Evolutionary conservation across 2,888 invertebrate genomes (phyloP).

Genomic region (Hanleya hanleyi): DNA sequence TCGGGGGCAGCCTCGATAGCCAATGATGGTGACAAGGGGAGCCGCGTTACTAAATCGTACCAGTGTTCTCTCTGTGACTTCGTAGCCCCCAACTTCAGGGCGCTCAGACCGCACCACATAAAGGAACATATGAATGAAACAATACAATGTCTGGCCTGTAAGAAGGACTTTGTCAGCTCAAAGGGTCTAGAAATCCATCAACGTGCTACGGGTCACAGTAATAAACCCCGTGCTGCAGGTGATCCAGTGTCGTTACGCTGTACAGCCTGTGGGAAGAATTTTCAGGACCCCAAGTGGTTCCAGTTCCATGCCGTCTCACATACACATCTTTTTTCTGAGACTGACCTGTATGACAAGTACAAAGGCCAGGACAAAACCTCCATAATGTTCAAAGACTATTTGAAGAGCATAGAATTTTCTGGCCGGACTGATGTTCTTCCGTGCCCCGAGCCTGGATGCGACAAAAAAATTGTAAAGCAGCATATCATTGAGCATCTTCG

Average conservation of each 20-base stretch:
- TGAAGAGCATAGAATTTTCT: conserved; percentile 41
- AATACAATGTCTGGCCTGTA: conserved; percentile 59
- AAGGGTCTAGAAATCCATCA: conserved; percentile 60
- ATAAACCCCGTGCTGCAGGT: not conserved
- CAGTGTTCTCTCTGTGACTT: conserved; percentile 66
- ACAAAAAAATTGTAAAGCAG: conserved; percentile 50
- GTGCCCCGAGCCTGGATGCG: conserved; percentile 66
- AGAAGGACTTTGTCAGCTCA: conserved; percentile 53
- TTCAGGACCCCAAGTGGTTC: conserved; percentile 56
- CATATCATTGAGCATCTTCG: conserved; percentile 63
- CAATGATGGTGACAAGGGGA: not conserved
- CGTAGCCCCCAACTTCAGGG: conserved; percentile 49
- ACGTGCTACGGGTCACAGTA: not conserved
- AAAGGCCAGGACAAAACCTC: conserved; percentile 52
- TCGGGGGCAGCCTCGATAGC: not conserved
- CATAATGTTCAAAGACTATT: conserved; percentile 43
- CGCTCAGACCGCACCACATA: conserved; percentile 61
- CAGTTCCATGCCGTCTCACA: conserved; percentile 62
- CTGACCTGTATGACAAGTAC: conserved; percentile 44
- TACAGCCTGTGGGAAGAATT: conserved; percentile 59
- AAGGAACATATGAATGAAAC: conserved; percentile 55
- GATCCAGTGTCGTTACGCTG: conserved; percentile 41
- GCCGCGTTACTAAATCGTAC: not conserved
- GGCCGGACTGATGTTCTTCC: conserved; percentile 41
- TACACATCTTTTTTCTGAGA: conserved; percentile 57